These are phyloP conservation scores for Ctenosaura bakeri DNA, from an alignment of 2,797 vertebrate genomes.

Conservation along the genomic window DNA sequence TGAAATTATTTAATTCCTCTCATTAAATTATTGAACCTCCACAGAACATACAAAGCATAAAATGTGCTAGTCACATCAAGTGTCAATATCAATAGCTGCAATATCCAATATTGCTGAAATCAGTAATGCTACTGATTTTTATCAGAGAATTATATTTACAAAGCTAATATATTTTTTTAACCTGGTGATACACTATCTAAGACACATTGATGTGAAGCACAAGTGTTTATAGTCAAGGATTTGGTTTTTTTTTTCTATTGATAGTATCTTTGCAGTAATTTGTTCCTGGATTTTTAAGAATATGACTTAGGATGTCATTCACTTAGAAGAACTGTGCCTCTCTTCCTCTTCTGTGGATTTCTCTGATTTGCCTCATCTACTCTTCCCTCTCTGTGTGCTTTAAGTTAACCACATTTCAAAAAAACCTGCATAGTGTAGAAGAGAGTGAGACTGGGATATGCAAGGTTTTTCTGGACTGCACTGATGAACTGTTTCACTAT, in stretches of 20 bases:
- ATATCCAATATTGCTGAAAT: no score
- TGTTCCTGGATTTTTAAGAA: neutral
- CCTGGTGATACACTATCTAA: neutral
- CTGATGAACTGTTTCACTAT: neutral
- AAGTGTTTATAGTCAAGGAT: neutral
- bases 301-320: neutral
- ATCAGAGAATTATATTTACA: neutral
- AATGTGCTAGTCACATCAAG: neutral
- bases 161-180: no score
- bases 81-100: no score
- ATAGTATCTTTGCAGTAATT: neutral
- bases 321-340: neutral
- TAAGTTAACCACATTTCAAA: neutral
- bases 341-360: neutral
- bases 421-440: neutral
- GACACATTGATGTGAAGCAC: neutral
- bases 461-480: neutral
- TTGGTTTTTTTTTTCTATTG: neutral
- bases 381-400: neutral
- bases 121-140: neutral
- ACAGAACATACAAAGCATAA: neutral
- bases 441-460: neutral
- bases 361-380: neutral
- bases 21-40: neutral
- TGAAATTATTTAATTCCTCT: neutral